Conservation (phyloP, 2,113 vertebrate genomes). For the Hystrix brachyura region DNA sequence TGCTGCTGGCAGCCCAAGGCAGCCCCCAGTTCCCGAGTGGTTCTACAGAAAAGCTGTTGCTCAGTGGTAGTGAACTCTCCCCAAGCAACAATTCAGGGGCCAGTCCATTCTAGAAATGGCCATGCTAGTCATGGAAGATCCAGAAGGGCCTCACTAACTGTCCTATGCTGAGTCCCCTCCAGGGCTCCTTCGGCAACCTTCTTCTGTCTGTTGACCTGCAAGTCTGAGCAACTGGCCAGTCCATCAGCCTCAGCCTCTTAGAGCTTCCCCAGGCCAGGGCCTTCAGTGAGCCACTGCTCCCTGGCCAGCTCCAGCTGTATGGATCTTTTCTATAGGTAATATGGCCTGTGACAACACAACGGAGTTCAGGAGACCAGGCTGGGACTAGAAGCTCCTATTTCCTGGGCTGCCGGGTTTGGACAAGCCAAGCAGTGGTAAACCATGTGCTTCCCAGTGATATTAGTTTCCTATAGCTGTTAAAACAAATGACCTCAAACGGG, state of each 20-base stretch:
- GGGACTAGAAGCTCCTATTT: not conserved
- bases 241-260: not conserved
- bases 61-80: not conserved
- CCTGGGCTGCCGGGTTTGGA: too few species aligned
- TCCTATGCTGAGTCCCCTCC: not conserved
- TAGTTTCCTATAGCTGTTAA: not conserved
- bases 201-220: not conserved
- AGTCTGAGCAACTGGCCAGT: not conserved
- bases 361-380: not conserved
- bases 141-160: not conserved
- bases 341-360: not conserved
- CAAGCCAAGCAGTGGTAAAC: not conserved
- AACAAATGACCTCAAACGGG: not conserved
- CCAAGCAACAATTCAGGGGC: not conserved
- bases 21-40: not conserved
- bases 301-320: not conserved
- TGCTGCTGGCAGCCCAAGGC: not conserved
- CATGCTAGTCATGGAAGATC: not conserved
- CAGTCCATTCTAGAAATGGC: too few species aligned
- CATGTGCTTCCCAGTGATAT: accelerated
- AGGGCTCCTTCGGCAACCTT: accelerated
- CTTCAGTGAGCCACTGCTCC: accelerated
- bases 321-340: not conserved
- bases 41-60: not conserved
- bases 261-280: not conserved